Percentiles rank a stretch among this genome's conserved stretches.
These are phyloP conservation scores for Stenchaetothrips biformis DNA, from an alignment of 2,888 invertebrate species.

Conservation along the genomic window DNA sequence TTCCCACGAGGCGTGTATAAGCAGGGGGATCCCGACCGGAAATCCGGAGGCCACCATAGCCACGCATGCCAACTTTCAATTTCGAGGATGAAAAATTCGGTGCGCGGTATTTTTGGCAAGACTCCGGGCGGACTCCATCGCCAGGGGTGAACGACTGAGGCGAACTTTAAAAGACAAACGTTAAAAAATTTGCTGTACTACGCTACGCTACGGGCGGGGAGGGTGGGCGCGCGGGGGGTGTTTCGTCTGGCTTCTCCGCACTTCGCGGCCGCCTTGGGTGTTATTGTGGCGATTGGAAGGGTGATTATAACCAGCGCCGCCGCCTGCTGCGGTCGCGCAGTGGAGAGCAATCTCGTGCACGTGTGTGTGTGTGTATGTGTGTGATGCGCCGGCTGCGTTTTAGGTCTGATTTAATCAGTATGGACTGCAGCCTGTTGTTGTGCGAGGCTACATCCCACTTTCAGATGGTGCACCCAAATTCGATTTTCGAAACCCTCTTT, in stretches of 20 bases:
- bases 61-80: too few species aligned
- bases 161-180: too few species aligned
- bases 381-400: neutral
- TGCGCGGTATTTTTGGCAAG: too few species aligned
- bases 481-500: neutral
- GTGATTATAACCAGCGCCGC: neutral
- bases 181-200: too few species aligned
- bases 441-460: neutral
- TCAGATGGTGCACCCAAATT: neutral
- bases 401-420: neutral
- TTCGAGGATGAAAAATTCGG: too few species aligned
- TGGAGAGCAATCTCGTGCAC: neutral
- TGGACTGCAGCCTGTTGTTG: too few species aligned
- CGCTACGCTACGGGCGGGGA: too few species aligned
- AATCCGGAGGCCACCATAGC: neutral
- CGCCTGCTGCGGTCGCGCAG: neutral
- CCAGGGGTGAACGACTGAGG: too few species aligned
- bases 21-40: neutral
- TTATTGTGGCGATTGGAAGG: neutral
- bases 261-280: too few species aligned
- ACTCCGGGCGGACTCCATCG: too few species aligned
- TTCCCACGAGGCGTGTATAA: neutral
- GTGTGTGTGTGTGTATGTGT: neutral
- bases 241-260: too few species aligned
- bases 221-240: too few species aligned